Percentiles rank a stretch among this genome's conserved stretches.
These are phyloP conservation scores for Pimpla rufipes DNA, from an alignment of 2,888 invertebrate species.

Conservation along the genomic window DNA sequence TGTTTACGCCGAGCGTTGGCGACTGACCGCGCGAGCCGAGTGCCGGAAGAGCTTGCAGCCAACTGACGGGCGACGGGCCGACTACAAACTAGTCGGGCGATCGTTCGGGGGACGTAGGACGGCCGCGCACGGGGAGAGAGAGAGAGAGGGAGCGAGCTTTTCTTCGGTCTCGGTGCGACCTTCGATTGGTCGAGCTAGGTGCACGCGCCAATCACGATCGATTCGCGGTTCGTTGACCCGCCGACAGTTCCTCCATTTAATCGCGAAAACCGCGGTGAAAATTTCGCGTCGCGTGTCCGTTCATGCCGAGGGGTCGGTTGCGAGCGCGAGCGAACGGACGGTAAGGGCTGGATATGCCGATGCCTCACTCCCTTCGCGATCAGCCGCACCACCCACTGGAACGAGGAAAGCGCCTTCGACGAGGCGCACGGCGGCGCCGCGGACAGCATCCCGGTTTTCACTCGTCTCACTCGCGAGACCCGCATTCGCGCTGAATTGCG, in stretches of 20 bases:
- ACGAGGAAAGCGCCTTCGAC: constrained; percentile 19
- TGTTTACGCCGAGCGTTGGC: background rate
- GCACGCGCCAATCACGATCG: constrained; percentile 74
- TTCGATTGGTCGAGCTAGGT: constrained; percentile 66
- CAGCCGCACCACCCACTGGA: constrained; percentile 11
- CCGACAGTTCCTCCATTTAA: constrained; percentile 13
- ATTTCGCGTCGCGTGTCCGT: background rate
- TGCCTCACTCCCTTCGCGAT: too few relatives aligned
- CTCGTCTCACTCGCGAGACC: constrained; percentile 6
- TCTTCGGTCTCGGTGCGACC: constrained; percentile 59
- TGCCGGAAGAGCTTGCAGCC: constrained; percentile 68
- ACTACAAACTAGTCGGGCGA: constrained; percentile 24
- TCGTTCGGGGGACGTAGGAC: constrained; percentile 32
- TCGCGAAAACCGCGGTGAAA: constrained; percentile 14
- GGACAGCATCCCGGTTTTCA: constrained; percentile 4
- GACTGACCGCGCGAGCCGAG: constrained; percentile 42
- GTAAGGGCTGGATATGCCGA: background rate
- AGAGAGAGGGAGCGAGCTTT: constrained; percentile 53
- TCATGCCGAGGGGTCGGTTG: background rate
- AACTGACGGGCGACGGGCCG: constrained; percentile 56
- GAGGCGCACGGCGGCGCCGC: constrained; percentile 3
- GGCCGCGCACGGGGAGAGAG: background rate
- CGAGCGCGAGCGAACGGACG: background rate
- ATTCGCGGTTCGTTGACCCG: constrained; percentile 75
- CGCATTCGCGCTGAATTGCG: background rate